Conservation (phyloP, 2,888 invertebrate genomes). For the Coelogynopora nodosa region DNA sequence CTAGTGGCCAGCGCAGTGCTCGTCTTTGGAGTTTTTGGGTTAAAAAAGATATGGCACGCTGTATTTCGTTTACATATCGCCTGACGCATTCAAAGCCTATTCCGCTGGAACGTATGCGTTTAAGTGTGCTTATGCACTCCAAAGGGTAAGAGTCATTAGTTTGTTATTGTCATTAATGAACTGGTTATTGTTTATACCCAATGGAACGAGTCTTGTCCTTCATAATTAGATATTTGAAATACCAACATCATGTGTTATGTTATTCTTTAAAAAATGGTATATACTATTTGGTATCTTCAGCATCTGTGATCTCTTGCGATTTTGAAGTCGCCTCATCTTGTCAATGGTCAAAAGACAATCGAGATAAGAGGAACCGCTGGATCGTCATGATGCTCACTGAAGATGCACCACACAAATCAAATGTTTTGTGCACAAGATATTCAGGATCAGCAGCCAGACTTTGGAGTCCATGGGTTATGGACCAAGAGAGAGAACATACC, state of each 20-base stretch:
- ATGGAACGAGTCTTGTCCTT: neutral
- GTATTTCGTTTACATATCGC: neutral
- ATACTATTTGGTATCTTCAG: too few species aligned
- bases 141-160: too few species aligned
- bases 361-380: neutral
- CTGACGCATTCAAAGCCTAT: neutral
- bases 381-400: neutral
- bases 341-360: neutral
- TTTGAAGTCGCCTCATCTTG: neutral
- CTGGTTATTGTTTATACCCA: neutral
- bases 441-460: slow-evolving; percentile 25
- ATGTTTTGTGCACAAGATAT: neutral
- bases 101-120: neutral
- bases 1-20: neutral
- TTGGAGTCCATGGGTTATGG: slow-evolving; percentile 38
- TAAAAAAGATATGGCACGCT: neutral
- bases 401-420: neutral
- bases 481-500: neutral
- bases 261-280: too few species aligned
- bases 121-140: neutral
- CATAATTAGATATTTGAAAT: too few species aligned
- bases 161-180: too few species aligned
- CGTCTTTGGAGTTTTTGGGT: slow-evolving; percentile 41
- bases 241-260: too few species aligned
- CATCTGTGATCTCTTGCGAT: neutral